Evolutionary conservation across 2,113 vertebrate species (phyloP).

Genomic region (Athene noctua): DNA sequence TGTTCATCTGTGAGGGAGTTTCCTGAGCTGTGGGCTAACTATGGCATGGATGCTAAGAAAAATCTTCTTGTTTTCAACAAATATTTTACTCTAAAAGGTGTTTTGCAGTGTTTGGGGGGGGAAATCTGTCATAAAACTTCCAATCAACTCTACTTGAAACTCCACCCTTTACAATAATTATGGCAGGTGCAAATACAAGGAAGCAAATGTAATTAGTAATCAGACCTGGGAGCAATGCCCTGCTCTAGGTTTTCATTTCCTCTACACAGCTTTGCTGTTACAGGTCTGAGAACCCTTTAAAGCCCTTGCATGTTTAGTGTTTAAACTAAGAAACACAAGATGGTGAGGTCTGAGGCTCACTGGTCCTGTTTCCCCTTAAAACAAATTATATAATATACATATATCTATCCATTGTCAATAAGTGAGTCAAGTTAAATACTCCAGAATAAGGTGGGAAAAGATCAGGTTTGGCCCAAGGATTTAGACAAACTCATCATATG

Average conservation of each 20-base stretch:
- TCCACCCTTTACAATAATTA: neutral
- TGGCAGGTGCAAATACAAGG: conserved; percentile 10
- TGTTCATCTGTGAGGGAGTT: neutral
- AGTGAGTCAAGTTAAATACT: neutral
- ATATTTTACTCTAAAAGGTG: accelerated
- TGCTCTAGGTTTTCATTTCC: neutral
- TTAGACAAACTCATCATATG: neutral
- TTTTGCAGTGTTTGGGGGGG: neutral
- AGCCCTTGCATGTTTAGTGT: neutral
- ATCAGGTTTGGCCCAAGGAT: neutral
- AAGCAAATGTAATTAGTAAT: conserved; percentile 22
- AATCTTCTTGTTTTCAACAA: neutral
- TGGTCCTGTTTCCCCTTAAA: neutral
- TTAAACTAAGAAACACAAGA: neutral
- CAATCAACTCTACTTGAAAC: neutral
- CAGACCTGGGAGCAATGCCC: neutral
- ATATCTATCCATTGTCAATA: neutral
- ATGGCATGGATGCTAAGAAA: neutral
- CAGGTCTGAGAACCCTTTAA: neutral
- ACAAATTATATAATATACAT: neutral
- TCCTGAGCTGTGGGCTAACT: neutral
- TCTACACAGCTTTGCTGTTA: neutral
- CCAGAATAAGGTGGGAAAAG: neutral
- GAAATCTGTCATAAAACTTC: neutral
- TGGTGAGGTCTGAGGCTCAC: neutral